phyloP scores from a whole-genome alignment of 53 echinoderm and acorn worm species.

The Hippasteria phrygiana region DNA sequence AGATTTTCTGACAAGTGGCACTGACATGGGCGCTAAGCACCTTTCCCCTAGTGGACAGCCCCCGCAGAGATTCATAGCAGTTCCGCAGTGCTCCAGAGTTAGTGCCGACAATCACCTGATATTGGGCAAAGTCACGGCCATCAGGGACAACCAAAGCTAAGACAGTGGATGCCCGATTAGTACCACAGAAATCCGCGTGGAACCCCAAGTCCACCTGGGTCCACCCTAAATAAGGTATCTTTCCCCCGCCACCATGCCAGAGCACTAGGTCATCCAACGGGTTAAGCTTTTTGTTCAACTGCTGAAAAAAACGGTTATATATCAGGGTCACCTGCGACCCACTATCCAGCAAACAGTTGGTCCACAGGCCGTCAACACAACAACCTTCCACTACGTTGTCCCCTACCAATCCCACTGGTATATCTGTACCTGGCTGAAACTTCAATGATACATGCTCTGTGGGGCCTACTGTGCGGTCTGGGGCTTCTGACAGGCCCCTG shows the following conservation, averaged over 20 bases:
- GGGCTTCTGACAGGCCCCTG: conserved; percentile 20
- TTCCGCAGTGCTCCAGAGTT: conserved; percentile 14
- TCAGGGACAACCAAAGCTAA: conserved; percentile 61
- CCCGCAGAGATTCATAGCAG: not conserved
- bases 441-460: not conserved
- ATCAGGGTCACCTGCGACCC: conserved; percentile 74
- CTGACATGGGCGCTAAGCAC: too few species aligned
- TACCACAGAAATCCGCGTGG: conserved; percentile 9
- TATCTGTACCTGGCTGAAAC: not conserved
- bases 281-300: not conserved
- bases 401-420: conserved; percentile 50
- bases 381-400: conserved; percentile 12
- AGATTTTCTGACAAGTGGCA: too few species aligned
- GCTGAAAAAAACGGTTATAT: conserved; percentile 13
- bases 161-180: not conserved
- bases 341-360: conserved; percentile 66
- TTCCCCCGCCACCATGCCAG: conserved; percentile 39
- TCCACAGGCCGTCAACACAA: conserved; percentile 17
- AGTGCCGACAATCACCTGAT: conserved; percentile 26
- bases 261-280: conserved; percentile 40
- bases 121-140: not conserved
- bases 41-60: conserved; percentile 14
- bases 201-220: conserved; percentile 41
- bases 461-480: not conserved
- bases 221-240: too few species aligned